These are phyloP conservation scores for Synanthedon formicaeformis DNA, from an alignment of 2,888 invertebrate species.

Conservation along the genomic window DNA sequence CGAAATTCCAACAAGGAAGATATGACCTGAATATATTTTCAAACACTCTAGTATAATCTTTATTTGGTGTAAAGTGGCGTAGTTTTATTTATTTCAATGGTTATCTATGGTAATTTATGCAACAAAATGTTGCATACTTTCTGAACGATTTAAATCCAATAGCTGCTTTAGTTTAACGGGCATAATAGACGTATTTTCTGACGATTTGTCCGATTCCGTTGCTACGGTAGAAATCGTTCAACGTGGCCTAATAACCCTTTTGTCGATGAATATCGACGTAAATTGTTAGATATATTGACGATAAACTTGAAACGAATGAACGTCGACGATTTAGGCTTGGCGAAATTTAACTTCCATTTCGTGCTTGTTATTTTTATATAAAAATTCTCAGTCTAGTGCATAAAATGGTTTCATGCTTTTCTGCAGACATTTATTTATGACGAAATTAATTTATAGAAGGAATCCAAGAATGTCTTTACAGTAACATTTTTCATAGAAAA, in stretches of 20 bases:
- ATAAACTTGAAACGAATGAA: not conserved
- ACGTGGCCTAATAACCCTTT: not conserved
- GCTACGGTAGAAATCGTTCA: not conserved
- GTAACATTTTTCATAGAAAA: not conserved
- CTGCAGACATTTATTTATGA: too few relatives aligned
- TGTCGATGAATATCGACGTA: not conserved
- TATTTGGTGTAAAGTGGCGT: not conserved
- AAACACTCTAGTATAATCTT: not conserved
- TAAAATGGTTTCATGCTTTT: too few relatives aligned
- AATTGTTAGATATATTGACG: not conserved
- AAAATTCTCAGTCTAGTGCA: too few relatives aligned
- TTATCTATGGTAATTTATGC: too few relatives aligned
- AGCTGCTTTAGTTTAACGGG: too few relatives aligned
- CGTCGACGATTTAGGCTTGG: not conserved
- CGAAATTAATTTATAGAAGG: too few relatives aligned
- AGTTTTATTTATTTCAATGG: not conserved
- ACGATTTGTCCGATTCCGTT: not conserved
- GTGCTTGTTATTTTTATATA: too few relatives aligned
- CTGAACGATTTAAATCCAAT: too few relatives aligned
- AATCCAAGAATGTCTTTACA: too few relatives aligned
- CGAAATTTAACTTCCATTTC: too few relatives aligned
- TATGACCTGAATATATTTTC: constrained; percentile 18
- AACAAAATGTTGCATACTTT: too few relatives aligned
- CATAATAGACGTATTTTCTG: too few relatives aligned
- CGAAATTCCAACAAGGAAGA: constrained; percentile 24